Evolutionary conservation across 92 coral and sea anemone species (phyloP).

Genomic region (Epizoanthus scotinus): DNA sequence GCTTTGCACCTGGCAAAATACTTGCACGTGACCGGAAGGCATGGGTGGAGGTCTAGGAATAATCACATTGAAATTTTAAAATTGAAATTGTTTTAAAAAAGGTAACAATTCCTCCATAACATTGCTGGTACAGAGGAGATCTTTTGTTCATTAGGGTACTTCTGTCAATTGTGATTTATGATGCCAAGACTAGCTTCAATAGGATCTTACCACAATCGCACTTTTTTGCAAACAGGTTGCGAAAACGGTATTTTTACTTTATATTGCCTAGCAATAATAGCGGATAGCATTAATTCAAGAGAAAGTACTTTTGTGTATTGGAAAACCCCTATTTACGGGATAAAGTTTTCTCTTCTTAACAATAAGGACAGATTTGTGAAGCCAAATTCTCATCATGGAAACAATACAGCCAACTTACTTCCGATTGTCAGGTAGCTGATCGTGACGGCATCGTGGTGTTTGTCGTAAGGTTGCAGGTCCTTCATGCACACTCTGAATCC

Average conservation of each 20-base stretch:
- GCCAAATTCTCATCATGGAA: neutral
- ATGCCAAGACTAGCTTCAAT: too few species aligned
- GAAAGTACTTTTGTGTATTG: too few species aligned
- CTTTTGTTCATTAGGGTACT: too few species aligned
- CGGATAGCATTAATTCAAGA: too few species aligned
- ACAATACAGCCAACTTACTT: constrained; percentile 32
- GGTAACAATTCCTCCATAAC: neutral
- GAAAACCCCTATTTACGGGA: too few species aligned
- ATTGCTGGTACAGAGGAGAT: too few species aligned
- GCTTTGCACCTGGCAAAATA: constrained; percentile 59
- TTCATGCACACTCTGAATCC: constrained; percentile 73
- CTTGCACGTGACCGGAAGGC: constrained; percentile 55
- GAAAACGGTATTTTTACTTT: too few species aligned
- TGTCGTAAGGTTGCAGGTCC: constrained; percentile 65
- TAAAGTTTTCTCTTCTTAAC: neutral
- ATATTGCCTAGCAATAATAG: too few species aligned
- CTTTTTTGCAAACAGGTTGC: too few species aligned
- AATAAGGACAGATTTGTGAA: neutral
- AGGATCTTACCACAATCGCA: too few species aligned
- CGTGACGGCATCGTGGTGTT: constrained; percentile 71
- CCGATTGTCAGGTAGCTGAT: constrained; percentile 69
- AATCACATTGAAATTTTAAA: neutral
- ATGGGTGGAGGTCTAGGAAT: constrained; percentile 55
- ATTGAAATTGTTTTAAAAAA: neutral
- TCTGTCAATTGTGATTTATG: too few species aligned